phyloP scores from a whole-genome alignment of 2,888 invertebrate species.

The Thereva unica region DNA sequence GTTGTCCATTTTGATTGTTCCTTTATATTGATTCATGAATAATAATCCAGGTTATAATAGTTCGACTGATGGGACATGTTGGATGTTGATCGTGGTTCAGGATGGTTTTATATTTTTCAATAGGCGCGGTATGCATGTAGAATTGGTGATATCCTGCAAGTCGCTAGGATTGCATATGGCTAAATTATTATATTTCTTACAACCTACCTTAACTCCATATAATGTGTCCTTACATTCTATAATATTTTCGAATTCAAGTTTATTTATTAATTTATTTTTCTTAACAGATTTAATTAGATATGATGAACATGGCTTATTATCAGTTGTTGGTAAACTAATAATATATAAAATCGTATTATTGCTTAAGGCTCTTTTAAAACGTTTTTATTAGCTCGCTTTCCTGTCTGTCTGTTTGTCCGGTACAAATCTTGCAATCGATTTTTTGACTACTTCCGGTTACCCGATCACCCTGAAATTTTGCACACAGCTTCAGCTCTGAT shows the following conservation, averaged over 20 bases:
- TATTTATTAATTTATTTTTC: conserved; percentile 19
- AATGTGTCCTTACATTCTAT: conserved; percentile 1
- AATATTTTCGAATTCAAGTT: conserved; percentile 16
- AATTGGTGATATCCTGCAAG: background rate
- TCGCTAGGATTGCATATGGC: conserved; percentile 3
- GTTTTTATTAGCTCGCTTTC: too few species aligned
- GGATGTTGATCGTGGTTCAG: conserved; percentile 6
- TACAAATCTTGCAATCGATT: too few species aligned
- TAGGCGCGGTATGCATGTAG: background rate
- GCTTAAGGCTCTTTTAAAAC: too few species aligned
- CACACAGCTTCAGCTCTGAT: too few species aligned
- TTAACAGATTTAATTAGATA: conserved; percentile 7
- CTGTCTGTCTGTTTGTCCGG: too few species aligned
- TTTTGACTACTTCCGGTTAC: too few species aligned
- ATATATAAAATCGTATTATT: conserved; percentile 11
- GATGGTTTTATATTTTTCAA: conserved; percentile 1
- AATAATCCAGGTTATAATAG: too few species aligned
- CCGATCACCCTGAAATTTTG: too few species aligned
- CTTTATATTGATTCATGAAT: too few species aligned
- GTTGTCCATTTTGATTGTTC: too few species aligned
- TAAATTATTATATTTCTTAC: conserved; percentile 11
- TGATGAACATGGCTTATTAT: background rate
- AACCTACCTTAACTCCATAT: conserved; percentile 5
- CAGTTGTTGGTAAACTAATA: conserved; percentile 11
- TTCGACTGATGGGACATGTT: too few species aligned